Evolutionary conservation across 2,113 vertebrate genomes (phyloP), one percentile per base, ranked within the genome.

Genomic region (Anas platyrhynchos): DNA sequence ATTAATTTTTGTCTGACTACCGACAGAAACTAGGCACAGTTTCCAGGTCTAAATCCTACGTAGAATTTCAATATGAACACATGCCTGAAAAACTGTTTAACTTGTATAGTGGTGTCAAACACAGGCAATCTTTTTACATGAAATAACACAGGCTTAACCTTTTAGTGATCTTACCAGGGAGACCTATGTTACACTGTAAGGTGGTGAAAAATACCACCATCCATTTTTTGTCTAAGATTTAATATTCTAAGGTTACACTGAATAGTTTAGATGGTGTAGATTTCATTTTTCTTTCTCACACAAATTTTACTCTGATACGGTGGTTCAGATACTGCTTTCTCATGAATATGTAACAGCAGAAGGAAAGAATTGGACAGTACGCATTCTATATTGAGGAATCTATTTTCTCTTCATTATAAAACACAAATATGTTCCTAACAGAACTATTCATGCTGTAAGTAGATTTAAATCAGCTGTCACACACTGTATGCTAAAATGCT

Each of bases 301-400:
- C 55, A 62, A 80, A 7, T 88, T 95, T 92, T 69, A 34, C 50
- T 73, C 50, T 88, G 55, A 41, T 88, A 69, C 3, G 13, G 34
- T 67, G 36, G 54, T 34, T 44, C 59, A 63, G 78, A 69, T 93
- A 31, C 6, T 83, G 59, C 43, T 93, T 80, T 83, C 67, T 74
- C 76, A 93, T 94, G 29, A 91, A 97, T 96, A 91, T 95, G 93
- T 89, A 96, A 46, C 55, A 86, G 68, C 50, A 43, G 80, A 79
- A 95, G 68, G 79, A 77, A 95, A 80, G n/a, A 94, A 74, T 20
- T 62, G 82, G 93, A 76, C 94, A 62, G 78, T 89, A 5, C 71
- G 61, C 67, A 48, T 85, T 94, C 89, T 91, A 63, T 96, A 86
- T 88, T 89, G 83, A 89, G 91, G 66, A 85, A 89, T 82, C 75